Percentiles rank a stretch among this genome's conserved stretches.
These are phyloP conservation scores for Cetonia aurata DNA, from an alignment of 2,888 invertebrate genomes.

Conservation along the genomic window DNA sequence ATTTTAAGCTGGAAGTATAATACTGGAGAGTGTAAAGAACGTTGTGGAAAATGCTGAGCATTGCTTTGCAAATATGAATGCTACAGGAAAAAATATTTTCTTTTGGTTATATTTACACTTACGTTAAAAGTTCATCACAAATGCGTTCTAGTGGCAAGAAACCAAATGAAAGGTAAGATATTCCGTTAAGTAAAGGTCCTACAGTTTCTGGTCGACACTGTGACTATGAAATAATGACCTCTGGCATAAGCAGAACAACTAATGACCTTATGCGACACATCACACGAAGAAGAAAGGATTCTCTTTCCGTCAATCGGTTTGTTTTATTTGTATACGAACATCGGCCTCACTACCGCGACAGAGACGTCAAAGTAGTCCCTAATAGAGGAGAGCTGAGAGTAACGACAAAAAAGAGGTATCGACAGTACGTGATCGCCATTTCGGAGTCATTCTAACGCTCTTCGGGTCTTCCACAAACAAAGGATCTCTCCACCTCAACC, in stretches of 20 bases:
- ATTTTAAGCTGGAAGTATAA: too few species aligned
- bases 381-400: slow-evolving; percentile 35
- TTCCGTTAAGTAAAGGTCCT: too few species aligned
- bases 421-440: slow-evolving; percentile 39
- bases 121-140: too few species aligned
- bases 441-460: slow-evolving; percentile 31
- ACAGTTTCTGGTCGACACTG: too few species aligned
- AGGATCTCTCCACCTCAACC: slow-evolving; percentile 37
- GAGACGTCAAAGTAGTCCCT: slow-evolving; percentile 38
- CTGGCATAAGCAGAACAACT: neutral
- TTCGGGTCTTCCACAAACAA: slow-evolving; percentile 30
- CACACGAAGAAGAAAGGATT: slow-evolving; percentile 24
- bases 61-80: too few species aligned
- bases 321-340: slow-evolving; percentile 38
- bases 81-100: too few species aligned
- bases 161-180: too few species aligned
- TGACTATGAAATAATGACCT: neutral
- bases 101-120: too few species aligned
- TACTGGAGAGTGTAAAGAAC: too few species aligned
- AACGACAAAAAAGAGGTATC: slow-evolving; percentile 38
- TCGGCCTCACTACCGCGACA: slow-evolving; percentile 33
- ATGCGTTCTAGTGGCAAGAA: too few species aligned
- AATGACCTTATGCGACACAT: slow-evolving; percentile 22
- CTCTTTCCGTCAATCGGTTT: slow-evolving; percentile 31
- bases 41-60: too few species aligned